phyloP scores from a whole-genome alignment of 2,113 vertebrate genomes.

The Thymallus thymallus region DNA sequence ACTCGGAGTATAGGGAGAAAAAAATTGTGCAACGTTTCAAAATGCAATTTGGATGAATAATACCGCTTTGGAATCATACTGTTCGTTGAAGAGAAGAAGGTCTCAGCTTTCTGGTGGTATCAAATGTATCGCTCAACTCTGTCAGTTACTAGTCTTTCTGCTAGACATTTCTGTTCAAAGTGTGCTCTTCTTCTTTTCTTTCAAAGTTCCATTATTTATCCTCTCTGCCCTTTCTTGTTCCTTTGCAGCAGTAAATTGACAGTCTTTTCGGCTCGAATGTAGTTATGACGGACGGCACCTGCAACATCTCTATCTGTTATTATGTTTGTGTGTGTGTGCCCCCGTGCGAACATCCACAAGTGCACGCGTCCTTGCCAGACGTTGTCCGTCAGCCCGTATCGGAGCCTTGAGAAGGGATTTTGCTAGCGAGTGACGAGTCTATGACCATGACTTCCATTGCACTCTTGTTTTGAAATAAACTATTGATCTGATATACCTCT shows the following conservation, averaged over 20 bases:
- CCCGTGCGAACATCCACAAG: too few relatives aligned
- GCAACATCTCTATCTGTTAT: slow-evolving; percentile 1
- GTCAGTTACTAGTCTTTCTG: too few relatives aligned
- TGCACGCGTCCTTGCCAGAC: background rate
- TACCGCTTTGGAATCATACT: too few relatives aligned
- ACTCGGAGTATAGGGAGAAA: too few relatives aligned
- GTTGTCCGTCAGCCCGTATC: background rate
- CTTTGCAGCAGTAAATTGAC: background rate
- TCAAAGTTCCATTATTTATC: too few relatives aligned
- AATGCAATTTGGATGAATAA: too few relatives aligned
- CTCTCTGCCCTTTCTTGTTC: background rate
- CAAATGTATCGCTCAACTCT: too few relatives aligned
- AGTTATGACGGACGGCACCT: background rate
- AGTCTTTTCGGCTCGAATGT: background rate
- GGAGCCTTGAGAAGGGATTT: background rate
- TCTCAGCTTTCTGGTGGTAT: too few relatives aligned
- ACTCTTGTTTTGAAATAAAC: background rate
- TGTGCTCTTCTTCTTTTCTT: too few relatives aligned
- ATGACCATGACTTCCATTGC: background rate
- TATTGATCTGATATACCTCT: background rate
- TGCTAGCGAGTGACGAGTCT: background rate
- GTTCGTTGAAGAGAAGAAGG: too few relatives aligned
- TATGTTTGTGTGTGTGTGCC: background rate
- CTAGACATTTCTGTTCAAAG: background rate
- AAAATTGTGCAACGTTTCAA: too few relatives aligned